Evolutionary conservation across 2,113 vertebrate species (phyloP), one percentile per base, ranked within the genome.

Genomic region (Myrmecophaga tridactyla): DNA sequence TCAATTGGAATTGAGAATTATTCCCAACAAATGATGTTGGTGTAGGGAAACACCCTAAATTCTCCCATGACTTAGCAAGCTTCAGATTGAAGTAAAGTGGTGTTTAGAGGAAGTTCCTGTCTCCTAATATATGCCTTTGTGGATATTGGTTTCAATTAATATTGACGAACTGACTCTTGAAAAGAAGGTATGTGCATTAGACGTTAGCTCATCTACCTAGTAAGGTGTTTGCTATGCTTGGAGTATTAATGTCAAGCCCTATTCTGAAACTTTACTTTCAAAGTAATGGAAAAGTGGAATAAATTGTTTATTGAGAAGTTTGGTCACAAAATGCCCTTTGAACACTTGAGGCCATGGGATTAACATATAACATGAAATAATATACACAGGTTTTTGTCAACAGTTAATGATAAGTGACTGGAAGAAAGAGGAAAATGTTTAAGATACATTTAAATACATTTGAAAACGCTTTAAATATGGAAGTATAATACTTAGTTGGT

Each of bases 261-360:
- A 10, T 76, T 94, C 82, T 96, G 92, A 96, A 96, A 92, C 90
- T 92, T 90, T 83, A 85, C 69, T 97, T 95, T 96, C 63, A 84
- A 95, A 86, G 53, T 96, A 93, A 82, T 94, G 82, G 90, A 91
- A 92, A 95, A 94, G 41, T 91, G 18, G 31, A 69, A 86, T 96
- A 92, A 94, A 97, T 97, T 95, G 96, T 97, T 97, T 95, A 88
- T 69, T 72, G 67, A 89, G 70, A 67, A 89, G 78, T 90, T 93
- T 43, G 23, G 67, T 94, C 36, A 75, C 96, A 89, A 95, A 96
- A 89, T 94, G 56, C 27, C 11, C 51, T 43, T 85, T 89, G 85
- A 87, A 94, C 60, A 58, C 53, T 90, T 48, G 58, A 92, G 81
- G 60, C 77, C 83, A 10, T 76, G 65, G 72, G n/a, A 80, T 89